phyloP scores from a whole-genome alignment of 2,888 invertebrate species.

The Lepidochrysops patricia region DNA sequence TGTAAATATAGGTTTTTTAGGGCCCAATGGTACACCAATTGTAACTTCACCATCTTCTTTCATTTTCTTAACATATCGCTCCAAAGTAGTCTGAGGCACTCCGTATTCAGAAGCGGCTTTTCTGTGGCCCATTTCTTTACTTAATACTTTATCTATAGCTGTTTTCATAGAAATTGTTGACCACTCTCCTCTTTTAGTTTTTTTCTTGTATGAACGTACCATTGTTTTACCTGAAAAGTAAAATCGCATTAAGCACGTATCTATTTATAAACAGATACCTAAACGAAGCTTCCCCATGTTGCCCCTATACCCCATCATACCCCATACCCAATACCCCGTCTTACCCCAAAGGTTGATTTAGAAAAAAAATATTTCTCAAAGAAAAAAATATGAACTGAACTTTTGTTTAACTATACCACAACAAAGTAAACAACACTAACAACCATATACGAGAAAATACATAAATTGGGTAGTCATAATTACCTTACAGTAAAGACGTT shows the following conservation, averaged over 20 bases:
- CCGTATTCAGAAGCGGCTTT: conserved; percentile 19
- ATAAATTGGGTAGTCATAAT: too few relatives aligned
- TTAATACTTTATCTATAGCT: conserved; percentile 20
- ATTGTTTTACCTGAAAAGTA: conserved; percentile 20
- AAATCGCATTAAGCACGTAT: conserved; percentile 13
- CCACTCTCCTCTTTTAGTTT: conserved; percentile 17
- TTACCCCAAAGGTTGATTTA: conserved; percentile 17
- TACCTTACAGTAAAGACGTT: neutral
- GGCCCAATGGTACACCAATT: conserved; percentile 17
- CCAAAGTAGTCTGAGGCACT: conserved; percentile 26
- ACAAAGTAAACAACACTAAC: neutral
- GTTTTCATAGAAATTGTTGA: conserved; percentile 19
- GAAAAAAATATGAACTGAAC: neutral
- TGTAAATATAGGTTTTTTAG: conserved; percentile 19
- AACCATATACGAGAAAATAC: too few relatives aligned
- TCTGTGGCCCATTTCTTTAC: conserved; percentile 18
- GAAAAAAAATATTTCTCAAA: conserved; percentile 15
- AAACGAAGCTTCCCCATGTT: neutral
- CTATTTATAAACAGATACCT: conserved; percentile 12
- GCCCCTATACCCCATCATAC: conserved; percentile 16
- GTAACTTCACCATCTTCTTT: conserved; percentile 19
- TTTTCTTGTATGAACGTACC: conserved; percentile 7
- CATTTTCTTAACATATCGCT: conserved; percentile 18
- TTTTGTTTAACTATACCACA: neutral
- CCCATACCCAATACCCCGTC: conserved; percentile 20